Conservation (phyloP, 2,888 invertebrate genomes). For the Phyto melanocephala region DNA sequence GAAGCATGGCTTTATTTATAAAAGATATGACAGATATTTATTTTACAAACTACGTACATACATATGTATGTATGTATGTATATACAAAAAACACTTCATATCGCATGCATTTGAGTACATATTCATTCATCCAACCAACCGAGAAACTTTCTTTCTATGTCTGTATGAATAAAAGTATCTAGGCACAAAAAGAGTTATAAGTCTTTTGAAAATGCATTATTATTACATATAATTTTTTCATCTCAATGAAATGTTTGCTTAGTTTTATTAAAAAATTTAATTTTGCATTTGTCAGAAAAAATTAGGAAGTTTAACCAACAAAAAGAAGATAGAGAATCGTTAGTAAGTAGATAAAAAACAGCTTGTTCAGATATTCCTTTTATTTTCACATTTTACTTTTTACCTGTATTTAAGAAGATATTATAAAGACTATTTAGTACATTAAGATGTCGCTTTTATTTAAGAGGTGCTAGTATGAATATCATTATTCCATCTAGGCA, state of each 20-base stretch:
- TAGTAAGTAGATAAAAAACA: constrained; percentile 14
- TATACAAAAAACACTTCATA: neutral
- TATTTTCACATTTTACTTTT: constrained; percentile 21
- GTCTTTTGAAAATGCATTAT: constrained; percentile 46
- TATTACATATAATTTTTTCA: constrained; percentile 20
- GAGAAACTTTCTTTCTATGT: neutral
- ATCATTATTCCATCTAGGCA: constrained; percentile 19
- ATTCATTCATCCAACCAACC: constrained; percentile 3
- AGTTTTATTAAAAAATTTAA: constrained; percentile 55
- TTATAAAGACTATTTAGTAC: constrained; percentile 56
- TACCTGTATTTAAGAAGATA: constrained; percentile 46
- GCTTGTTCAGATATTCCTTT: constrained; percentile 32
- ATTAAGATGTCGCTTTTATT: constrained; percentile 60
- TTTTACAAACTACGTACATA: constrained; percentile 14
- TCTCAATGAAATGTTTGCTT: constrained; percentile 58
- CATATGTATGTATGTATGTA: neutral
- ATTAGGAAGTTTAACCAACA: constrained; percentile 15
- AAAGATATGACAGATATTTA: constrained; percentile 61
- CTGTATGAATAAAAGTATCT: neutral
- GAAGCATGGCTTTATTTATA: constrained; percentile 41
- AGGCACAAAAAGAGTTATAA: constrained; percentile 23
- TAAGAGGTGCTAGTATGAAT: constrained; percentile 9
- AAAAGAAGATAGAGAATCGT: neutral
- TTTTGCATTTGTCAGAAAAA: constrained; percentile 36
- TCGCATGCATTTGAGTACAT: neutral